phyloP scores from a whole-genome alignment of 2,797 vertebrate species.

The Protonibea diacanthus region DNA sequence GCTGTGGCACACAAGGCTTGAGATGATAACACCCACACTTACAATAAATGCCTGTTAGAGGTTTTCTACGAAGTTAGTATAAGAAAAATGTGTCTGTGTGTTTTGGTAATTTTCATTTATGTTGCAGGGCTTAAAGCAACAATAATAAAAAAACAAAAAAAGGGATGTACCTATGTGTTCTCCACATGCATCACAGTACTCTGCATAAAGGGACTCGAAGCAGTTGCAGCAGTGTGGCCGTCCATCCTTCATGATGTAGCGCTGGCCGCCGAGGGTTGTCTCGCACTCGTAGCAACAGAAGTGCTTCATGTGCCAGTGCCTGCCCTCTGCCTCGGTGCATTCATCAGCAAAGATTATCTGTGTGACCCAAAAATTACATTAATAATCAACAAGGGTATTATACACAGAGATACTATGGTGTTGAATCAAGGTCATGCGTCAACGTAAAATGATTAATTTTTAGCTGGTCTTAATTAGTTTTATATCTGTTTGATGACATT shows the following conservation, averaged over 20 bases:
- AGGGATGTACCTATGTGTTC: conserved; percentile 93
- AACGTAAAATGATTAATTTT: conserved; percentile 9
- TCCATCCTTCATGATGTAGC: conserved; percentile 99
- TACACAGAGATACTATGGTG: neutral
- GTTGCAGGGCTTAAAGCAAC: conserved; percentile 13
- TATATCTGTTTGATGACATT: neutral
- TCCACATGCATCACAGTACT: conserved; percentile 97
- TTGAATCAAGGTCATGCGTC: conserved; percentile 3
- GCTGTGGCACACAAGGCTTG: conserved; percentile 66
- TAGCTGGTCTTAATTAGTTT: conserved; percentile 1
- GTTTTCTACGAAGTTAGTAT: conserved; percentile 37
- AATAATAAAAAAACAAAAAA: conserved; percentile 12
- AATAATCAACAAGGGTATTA: conserved; percentile 38
- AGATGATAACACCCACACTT: conserved; percentile 57
- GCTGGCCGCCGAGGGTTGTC: conserved; percentile 95
- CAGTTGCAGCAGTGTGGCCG: conserved; percentile 98
- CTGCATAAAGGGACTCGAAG: conserved; percentile 96
- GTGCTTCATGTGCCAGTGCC: conserved; percentile 99
- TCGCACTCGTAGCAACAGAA: conserved; percentile 98
- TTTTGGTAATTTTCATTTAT: conserved; percentile 40
- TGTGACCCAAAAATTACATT: conserved; percentile 45
- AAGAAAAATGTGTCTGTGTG: conserved; percentile 39
- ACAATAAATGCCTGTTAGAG: conserved; percentile 55
- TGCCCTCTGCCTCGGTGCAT: conserved; percentile 96
- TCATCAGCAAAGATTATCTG: conserved; percentile 99